Evolutionary conservation across 2,797 vertebrate genomes (phyloP), one percentile per base, ranked within the genome.

Genomic region (Brachyrhaphis roseni): DNA sequence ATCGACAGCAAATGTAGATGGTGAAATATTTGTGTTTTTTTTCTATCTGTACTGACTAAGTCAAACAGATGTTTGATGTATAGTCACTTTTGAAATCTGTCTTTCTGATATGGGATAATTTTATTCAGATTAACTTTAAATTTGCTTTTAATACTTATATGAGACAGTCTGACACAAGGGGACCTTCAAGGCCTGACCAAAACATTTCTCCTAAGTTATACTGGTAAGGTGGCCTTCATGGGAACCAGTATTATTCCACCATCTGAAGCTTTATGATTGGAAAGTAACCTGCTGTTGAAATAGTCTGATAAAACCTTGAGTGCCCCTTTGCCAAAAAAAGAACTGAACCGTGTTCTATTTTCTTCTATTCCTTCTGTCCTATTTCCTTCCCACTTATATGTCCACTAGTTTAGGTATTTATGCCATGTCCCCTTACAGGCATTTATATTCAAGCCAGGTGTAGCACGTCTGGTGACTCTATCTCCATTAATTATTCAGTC

Each of bases 401-500:
- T 85, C 85, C 76, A 59, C 55, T 59, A 74, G 39, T 80, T 79
- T 26, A 74, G 73, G 59, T 72, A 78, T 78, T 84, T 81, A 82
- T 71, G 26, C n/a, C 41, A 5, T 59, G 82, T 83, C 84, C 77
- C 59, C 71, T 87, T 43, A 16, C 78, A 68, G 80, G 78, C 76
- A 90, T 89, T 91, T 85, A 87, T 89, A 88, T 91, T 91, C 87
- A 72, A 76, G 85, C 78, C 88, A 90, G 88, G 86, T 87, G 87
- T 83, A 87, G 80, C 86, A 77, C 12, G 81, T 90, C 90, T 91
- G 89, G 62, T 80, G 76, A 79, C 80, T 85, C 87, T 84, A 81
- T 79, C 87, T 74, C 73, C 87, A 91, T 92, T 88, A 88, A 93
- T 92, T 90, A 90, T 94, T 93, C 84, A 92, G 82, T 89, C 82